Percentiles rank a stretch among this genome's conserved stretches.
Conservation (phyloP, 2,888 invertebrate genomes). For the Pachycephus smyrnensis region DNA sequence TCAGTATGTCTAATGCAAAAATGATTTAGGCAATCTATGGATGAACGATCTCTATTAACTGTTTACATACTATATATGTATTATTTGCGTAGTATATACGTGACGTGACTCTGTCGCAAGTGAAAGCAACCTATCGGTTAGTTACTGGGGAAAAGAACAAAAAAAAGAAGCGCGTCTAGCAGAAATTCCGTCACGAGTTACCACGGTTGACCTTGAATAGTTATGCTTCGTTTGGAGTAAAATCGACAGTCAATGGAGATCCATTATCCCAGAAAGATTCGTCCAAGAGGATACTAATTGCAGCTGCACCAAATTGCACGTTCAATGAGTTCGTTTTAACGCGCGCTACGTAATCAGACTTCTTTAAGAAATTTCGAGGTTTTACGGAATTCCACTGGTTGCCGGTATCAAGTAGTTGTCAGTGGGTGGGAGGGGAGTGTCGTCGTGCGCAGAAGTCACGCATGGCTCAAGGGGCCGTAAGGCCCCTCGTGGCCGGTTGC, state of each 20-base stretch:
- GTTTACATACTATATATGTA: background rate
- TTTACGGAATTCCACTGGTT: background rate
- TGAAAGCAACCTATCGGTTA: background rate
- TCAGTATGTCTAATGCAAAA: background rate
- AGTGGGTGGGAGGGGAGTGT: background rate
- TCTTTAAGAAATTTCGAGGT: conserved; percentile 2
- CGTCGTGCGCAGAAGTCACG: background rate
- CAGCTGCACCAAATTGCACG: background rate
- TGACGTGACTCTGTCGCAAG: background rate
- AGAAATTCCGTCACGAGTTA: conserved; percentile 14
- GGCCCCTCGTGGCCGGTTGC: background rate
- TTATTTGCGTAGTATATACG: background rate
- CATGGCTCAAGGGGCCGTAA: conserved; percentile 1
- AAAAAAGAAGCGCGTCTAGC: conserved; percentile 12
- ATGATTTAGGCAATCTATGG: background rate
- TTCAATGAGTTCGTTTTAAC: background rate
- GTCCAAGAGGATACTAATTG: background rate
- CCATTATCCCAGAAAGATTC: background rate
- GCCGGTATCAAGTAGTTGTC: background rate
- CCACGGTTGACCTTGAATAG: conserved; percentile 21
- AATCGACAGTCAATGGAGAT: background rate
- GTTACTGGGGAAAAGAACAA: background rate
- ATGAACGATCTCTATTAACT: background rate
- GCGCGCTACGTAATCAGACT: background rate
- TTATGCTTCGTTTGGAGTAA: conserved; percentile 3